phyloP scores from a whole-genome alignment of 2,113 vertebrate genomes.

The Charadrius vociferus region DNA sequence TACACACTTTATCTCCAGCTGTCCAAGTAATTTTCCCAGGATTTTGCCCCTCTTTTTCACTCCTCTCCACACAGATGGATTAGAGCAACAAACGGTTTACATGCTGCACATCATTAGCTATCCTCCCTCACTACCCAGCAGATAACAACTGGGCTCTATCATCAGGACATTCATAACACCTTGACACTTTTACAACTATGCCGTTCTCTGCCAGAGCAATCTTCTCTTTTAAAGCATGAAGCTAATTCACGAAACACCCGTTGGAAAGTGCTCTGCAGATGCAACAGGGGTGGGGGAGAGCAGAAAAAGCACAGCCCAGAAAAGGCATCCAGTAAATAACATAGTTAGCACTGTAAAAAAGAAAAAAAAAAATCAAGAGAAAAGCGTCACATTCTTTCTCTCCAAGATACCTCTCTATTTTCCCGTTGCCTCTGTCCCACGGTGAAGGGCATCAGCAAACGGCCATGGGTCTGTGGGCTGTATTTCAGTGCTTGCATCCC shows the following conservation, averaged over 20 bases:
- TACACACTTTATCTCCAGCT: constrained; percentile 68
- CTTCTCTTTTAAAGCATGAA: constrained; percentile 48
- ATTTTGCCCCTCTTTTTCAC: constrained; percentile 52
- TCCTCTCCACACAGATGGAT: constrained; percentile 68
- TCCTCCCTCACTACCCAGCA: constrained; percentile 76
- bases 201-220: constrained; percentile 66
- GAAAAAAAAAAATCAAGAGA: not conserved
- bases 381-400: not conserved
- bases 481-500: not conserved
- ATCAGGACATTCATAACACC: constrained; percentile 72
- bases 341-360: not conserved
- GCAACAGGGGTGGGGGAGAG: constrained; percentile 39
- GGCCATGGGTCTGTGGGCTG: not conserved
- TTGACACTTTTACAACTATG: constrained; percentile 79
- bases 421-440: fast-evolving
- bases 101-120: constrained; percentile 76
- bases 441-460: not conserved
- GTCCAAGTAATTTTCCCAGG: constrained; percentile 57
- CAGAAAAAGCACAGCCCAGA: not conserved
- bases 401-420: not conserved
- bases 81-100: constrained; percentile 72
- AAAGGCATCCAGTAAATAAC: constrained; percentile 35
- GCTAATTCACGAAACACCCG: constrained; percentile 60
- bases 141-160: constrained; percentile 73
- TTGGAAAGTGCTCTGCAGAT: constrained; percentile 20